These are phyloP conservation scores for Drosophila barbarae DNA, from an alignment of 2,888 invertebrate genomes.

Conservation along the genomic window DNA sequence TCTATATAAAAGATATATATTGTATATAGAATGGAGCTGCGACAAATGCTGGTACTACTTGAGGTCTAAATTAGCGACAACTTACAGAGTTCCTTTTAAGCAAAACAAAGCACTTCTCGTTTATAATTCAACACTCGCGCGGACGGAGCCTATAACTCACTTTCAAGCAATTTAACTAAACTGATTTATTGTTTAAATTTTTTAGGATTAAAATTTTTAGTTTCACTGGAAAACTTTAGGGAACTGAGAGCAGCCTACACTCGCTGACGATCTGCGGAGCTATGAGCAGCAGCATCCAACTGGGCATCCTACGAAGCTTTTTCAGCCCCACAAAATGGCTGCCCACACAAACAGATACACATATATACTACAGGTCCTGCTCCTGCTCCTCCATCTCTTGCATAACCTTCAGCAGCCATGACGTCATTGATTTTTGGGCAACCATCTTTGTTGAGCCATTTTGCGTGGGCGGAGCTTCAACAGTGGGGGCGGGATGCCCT, in stretches of 20 bases:
- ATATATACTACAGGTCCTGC: slow-evolving; percentile 1
- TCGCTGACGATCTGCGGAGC: slow-evolving; percentile 80
- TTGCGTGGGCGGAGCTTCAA: slow-evolving; percentile 57
- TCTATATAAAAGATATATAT: slow-evolving; percentile 1
- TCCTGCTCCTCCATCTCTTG: slow-evolving; percentile 37
- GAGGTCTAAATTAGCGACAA: slow-evolving; percentile 37
- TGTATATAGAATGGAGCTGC: slow-evolving; percentile 38
- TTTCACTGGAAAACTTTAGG: slow-evolving; percentile 28
- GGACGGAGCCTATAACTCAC: slow-evolving; percentile 29
- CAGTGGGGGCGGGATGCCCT: slow-evolving; percentile 42
- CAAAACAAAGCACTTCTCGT: slow-evolving; percentile 13
- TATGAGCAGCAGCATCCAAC: slow-evolving; percentile 76
- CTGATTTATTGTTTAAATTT: background rate
- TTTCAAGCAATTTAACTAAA: background rate
- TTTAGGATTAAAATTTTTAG: background rate
- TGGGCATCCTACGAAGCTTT: slow-evolving; percentile 76
- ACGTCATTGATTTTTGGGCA: slow-evolving; percentile 61
- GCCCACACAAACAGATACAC: slow-evolving; percentile 42
- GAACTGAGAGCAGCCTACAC: slow-evolving; percentile 77
- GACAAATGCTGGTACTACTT: slow-evolving; percentile 47
- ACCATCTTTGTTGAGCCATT: slow-evolving; percentile 61
- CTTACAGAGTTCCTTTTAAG: slow-evolving; percentile 56
- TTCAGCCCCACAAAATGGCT: slow-evolving; percentile 67
- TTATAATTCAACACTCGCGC: slow-evolving; percentile 18
- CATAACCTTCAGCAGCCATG: slow-evolving; percentile 70